These are phyloP conservation scores for Orientallactaga bullata DNA, from an alignment of 2,113 vertebrate genomes.

Conservation along the genomic window DNA sequence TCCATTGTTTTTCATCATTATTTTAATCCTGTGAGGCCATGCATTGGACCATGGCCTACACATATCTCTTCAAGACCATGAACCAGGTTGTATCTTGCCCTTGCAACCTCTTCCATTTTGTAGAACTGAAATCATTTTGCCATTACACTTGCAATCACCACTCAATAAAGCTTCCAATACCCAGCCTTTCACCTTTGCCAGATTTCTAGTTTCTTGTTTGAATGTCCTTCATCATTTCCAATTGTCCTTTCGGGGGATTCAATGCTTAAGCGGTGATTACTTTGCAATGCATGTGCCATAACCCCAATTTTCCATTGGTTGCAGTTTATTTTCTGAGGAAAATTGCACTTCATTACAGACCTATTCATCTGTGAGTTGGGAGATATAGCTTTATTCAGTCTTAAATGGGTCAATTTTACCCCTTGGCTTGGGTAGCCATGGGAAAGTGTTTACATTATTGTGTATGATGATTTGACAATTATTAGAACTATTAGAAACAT, in stretches of 20 bases:
- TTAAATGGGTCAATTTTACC: background rate
- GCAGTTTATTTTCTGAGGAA: constrained; percentile 84
- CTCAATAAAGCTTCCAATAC: constrained; percentile 62
- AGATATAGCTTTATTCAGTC: constrained; percentile 67
- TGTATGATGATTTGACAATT: constrained; percentile 39
- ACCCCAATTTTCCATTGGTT: constrained; percentile 82
- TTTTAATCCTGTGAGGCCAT: background rate
- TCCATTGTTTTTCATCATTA: background rate
- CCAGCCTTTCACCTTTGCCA: constrained; percentile 78
- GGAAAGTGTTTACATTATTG: background rate
- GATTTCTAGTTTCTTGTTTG: constrained; percentile 81
- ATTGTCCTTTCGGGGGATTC: constrained; percentile 81
- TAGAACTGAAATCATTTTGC: constrained; percentile 72
- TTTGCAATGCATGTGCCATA: constrained; percentile 78
- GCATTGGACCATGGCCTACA: background rate
- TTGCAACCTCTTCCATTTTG: background rate
- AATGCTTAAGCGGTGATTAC: constrained; percentile 80
- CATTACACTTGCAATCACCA: constrained; percentile 70
- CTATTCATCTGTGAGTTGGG: constrained; percentile 80
- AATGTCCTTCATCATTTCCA: constrained; percentile 84
- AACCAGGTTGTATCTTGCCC: constrained; percentile 30
- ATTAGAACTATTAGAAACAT: constrained; percentile 30
- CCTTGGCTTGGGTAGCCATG: background rate
- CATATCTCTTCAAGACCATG: constrained; percentile 32
- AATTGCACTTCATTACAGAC: constrained; percentile 83